Evolutionary conservation across 2,888 invertebrate species (phyloP), one percentile per base, ranked within the genome.

Genomic region (Cybosia mesomella): DNA sequence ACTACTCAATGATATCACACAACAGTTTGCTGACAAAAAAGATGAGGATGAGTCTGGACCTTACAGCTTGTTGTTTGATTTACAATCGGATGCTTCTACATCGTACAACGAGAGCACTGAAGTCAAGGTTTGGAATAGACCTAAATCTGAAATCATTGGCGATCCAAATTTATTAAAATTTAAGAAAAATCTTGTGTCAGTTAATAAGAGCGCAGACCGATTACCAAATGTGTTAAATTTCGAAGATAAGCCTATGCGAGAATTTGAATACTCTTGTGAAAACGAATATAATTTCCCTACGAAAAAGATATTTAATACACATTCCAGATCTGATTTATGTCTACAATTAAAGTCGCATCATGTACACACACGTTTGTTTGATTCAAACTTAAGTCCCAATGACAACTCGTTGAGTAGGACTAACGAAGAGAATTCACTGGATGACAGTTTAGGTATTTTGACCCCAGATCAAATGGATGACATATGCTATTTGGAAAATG

Each of bases 391-490:
- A 75, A 94, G 94, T 83, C 95, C 95, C 61, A 95, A 91, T 81
- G 95, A 95, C 67, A 94, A 91, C 77, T 95, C 95, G 57, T 73
- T 91, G 61, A 94, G 87, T 73, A 91, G 92, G 85, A 90, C 93
- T 63, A 96, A 96, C 85, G 98, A 97, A 88, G 97, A 98, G 86
- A 97, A 97, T 87, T 98, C 98, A 2, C 96, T 98, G 81, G 98
- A 98, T 85, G 98, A 98, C 87, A 97, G 98, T 83, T 94, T 98
- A 80, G 98, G 98, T 8, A 98, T 98, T 82, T 93, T 98, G 73
- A 98, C 98, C 13, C 98, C 98, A 0, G 98, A 98, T 92, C 98
- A 98, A 91, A 98, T 98, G 98, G 97, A 97, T 84, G 96, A 96
- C 83, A 96, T 96, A 76, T 96, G 96, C 77, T 95, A 96, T 77